Percentiles rank a stretch among this genome's conserved stretches.
phyloP scores from a whole-genome alignment of 2,797 vertebrate genomes.

The Borostomias antarcticus region DNA sequence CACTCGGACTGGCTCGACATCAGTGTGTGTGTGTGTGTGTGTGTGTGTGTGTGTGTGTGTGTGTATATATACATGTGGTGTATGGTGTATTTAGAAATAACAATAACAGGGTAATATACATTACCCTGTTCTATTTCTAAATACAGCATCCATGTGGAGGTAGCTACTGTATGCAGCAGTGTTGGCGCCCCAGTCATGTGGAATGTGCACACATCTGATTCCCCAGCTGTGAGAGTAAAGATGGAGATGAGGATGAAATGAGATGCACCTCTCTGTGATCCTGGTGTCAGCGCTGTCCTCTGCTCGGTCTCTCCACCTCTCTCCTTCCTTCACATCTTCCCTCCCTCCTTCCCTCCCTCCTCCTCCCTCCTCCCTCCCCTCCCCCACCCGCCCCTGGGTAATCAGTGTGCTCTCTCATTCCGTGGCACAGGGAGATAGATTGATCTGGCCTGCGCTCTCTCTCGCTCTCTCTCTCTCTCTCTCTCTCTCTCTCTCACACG shows the following conservation, averaged over 20 bases:
- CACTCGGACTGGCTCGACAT: no score
- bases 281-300: slow-evolving; percentile 65
- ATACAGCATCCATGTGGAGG: no score
- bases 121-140: no score
- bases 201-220: neutral
- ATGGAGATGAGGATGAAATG: slow-evolving; percentile 56
- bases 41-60: no score
- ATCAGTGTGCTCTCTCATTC: slow-evolving; percentile 82
- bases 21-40: no score
- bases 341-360: neutral
- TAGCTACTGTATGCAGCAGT: no score
- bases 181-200: no score
- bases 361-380: slow-evolving; percentile 15
- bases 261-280: slow-evolving; percentile 68
- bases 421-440: slow-evolving; percentile 75
- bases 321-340: slow-evolving; percentile 7
- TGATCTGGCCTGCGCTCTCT: slow-evolving; percentile 50
- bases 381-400: slow-evolving; percentile 73
- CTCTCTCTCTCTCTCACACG: neutral
- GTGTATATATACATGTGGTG: no score
- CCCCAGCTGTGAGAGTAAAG: no score
- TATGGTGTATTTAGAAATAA: no score
- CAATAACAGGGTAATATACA: no score
- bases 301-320: slow-evolving; percentile 57
- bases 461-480: neutral